These are phyloP conservation scores for Rhabdomys dilectus DNA, from an alignment of 2,113 vertebrate genomes.

Conservation along the genomic window DNA sequence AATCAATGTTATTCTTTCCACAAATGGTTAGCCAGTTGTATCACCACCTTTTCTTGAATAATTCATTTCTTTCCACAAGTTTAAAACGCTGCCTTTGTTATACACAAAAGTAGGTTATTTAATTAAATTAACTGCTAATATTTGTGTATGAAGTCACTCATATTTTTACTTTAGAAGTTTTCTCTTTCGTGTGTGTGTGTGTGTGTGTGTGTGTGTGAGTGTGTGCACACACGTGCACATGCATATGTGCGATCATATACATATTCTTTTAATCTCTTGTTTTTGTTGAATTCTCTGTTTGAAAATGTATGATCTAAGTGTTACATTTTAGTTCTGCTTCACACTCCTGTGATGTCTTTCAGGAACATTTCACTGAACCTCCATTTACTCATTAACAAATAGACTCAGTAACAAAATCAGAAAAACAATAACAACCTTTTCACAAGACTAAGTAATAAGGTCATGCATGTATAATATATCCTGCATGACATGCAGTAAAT, in stretches of 20 bases:
- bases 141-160: not conserved
- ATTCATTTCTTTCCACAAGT: conserved; percentile 67
- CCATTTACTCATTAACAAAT: conserved; percentile 25
- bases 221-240: too few species aligned
- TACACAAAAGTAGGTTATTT: not conserved
- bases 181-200: not conserved
- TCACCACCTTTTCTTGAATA: conserved; percentile 74
- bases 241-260: not conserved
- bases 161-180: not conserved
- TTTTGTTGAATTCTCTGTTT: not conserved
- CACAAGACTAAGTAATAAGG: not conserved
- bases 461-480: not conserved
- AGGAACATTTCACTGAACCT: not conserved
- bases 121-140: conserved; percentile 12
- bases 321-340: not conserved
- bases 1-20: conserved; percentile 65
- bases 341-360: not conserved
- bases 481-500: not conserved
- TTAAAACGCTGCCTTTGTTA: conserved; percentile 55
- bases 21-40: conserved; percentile 71
- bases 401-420: not conserved
- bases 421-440: not conserved
- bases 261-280: not conserved
- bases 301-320: not conserved
- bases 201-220: not conserved